Conservation (phyloP, 2,888 invertebrate genomes). For the Drosophila sordidula region DNA sequence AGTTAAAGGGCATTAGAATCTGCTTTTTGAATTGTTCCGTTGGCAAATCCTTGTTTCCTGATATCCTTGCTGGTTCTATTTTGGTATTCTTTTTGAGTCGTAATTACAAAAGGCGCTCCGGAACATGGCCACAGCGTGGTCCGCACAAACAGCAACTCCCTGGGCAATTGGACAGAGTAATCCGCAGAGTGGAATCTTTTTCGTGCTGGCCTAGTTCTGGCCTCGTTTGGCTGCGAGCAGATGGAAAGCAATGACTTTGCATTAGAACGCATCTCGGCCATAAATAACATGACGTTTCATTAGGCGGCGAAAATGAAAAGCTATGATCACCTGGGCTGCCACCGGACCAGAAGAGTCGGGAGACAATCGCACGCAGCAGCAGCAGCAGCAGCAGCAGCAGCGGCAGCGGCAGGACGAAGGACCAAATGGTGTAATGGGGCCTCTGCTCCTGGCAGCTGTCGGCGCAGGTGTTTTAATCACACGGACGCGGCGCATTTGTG, state of each 20-base stretch:
- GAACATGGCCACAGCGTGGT: background rate
- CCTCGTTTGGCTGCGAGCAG: conserved; percentile 10
- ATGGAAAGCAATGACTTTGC: conserved; percentile 75
- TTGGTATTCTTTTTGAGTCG: conserved; percentile 4
- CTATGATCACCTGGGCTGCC: conserved; percentile 66
- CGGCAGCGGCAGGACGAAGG: conserved; percentile 14
- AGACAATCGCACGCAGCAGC: conserved; percentile 32
- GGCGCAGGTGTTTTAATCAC: conserved; percentile 71
- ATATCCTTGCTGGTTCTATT: background rate
- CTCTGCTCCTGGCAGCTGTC: conserved; percentile 54
- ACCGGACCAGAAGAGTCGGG: conserved; percentile 14
- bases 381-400: background rate
- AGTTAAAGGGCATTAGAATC: too few species aligned
- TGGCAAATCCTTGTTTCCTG: too few species aligned
- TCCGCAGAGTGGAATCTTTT: conserved; percentile 17
- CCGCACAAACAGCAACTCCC: conserved; percentile 1
- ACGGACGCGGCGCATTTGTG: conserved; percentile 58
- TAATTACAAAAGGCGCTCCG: background rate
- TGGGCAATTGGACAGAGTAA: conserved; percentile 19
- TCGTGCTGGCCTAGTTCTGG: conserved; percentile 27
- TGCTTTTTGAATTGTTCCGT: too few species aligned
- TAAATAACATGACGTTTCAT: conserved; percentile 79
- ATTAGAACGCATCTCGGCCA: conserved; percentile 72
- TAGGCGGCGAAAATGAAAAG: conserved; percentile 72
- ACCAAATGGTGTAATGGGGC: conserved; percentile 11